Conservation (phyloP, 2,113 vertebrate genomes). For the Ginglymostoma cirratum region DNA sequence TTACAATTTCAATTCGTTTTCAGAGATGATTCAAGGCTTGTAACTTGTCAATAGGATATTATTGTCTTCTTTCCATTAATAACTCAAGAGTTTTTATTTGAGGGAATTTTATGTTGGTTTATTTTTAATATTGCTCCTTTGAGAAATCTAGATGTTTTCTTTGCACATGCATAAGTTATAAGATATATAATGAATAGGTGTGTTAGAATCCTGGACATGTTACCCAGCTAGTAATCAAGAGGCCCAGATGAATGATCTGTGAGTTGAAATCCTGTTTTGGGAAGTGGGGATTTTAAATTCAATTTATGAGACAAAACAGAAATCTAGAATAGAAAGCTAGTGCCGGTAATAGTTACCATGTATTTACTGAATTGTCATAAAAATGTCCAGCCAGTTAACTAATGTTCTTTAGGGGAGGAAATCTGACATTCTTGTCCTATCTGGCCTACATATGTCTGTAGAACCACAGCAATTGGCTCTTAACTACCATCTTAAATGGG, state of each 20-base stretch:
- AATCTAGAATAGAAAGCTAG: neutral
- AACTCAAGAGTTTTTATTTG: neutral
- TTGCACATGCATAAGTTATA: neutral
- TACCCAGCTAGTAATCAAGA: neutral
- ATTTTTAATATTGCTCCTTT: neutral
- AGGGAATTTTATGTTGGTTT: neutral
- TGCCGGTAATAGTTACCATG: too few relatives aligned
- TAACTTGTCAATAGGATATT: neutral
- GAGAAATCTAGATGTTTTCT: neutral
- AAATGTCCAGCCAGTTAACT: neutral
- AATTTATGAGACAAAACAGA: neutral
- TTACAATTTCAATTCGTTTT: neutral
- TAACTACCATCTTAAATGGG: neutral
- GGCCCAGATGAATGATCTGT: neutral
- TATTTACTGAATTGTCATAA: neutral
- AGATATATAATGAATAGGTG: neutral
- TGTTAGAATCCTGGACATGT: neutral
- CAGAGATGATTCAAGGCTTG: neutral
- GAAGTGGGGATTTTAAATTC: neutral
- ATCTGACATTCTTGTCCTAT: neutral
- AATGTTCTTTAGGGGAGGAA: neutral
- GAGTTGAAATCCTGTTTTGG: neutral
- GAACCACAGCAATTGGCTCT: neutral
- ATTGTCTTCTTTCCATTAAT: neutral
- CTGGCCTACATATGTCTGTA: neutral